Percentiles rank a stretch among this genome's conserved stretches.
phyloP scores from a whole-genome alignment of 2,797 vertebrate species.

The Holocentrus rufus region DNA sequence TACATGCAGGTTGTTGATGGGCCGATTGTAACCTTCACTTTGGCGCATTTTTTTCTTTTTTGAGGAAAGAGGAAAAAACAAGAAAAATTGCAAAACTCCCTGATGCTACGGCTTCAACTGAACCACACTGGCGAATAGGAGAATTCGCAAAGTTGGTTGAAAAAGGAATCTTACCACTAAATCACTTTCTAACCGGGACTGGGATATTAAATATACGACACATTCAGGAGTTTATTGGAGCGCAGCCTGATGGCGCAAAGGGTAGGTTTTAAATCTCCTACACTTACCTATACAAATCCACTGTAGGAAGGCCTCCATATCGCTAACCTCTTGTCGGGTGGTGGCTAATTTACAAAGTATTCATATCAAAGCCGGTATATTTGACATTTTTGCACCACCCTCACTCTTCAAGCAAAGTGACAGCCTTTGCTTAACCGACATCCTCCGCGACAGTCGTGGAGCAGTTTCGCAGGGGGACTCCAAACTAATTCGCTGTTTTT shows the following conservation, averaged over 20 bases:
- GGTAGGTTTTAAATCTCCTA: slow-evolving; percentile 98
- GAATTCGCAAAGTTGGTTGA: slow-evolving; percentile 91
- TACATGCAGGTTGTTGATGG: slow-evolving; percentile 99
- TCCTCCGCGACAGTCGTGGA: slow-evolving; percentile 72
- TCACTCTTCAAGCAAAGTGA: slow-evolving; percentile 75
- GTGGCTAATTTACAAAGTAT: slow-evolving; percentile 85
- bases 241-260: slow-evolving; percentile 99
- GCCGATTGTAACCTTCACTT: slow-evolving; percentile 96
- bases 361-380: slow-evolving; percentile 76
- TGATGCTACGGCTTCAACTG: slow-evolving; percentile 83
- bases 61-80: slow-evolving; percentile 83
- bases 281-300: slow-evolving; percentile 93
- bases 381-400: slow-evolving; percentile 76
- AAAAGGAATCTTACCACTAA: slow-evolving; percentile 87
- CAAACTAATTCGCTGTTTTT: slow-evolving; percentile 74
- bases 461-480: slow-evolving; percentile 76
- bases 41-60: slow-evolving; percentile 87
- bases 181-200: slow-evolving; percentile 96
- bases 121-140: slow-evolving; percentile 88
- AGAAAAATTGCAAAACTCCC: slow-evolving; percentile 87
- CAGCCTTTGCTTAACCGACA: slow-evolving; percentile 74
- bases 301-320: slow-evolving; percentile 87
- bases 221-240: slow-evolving; percentile 99
- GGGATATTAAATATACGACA: slow-evolving; percentile 99
- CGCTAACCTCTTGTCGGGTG: slow-evolving; percentile 83